A percentile compares a stretch with the other conserved stretches of the same genome.
Conservation (phyloP, 1,140 invertebrate species). For the Caerostris darwini region DNA sequence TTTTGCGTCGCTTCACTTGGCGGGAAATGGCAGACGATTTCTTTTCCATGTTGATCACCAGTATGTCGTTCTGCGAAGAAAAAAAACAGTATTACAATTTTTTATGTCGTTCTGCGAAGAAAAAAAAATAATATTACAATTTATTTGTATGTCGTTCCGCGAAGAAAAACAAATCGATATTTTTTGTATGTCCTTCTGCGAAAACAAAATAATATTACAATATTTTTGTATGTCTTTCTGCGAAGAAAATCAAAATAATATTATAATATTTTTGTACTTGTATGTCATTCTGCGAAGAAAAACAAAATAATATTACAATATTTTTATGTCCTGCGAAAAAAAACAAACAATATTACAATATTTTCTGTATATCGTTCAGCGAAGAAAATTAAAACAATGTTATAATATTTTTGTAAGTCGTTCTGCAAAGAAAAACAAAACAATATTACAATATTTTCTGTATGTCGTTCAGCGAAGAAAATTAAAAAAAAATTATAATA, state of each 20-base stretch:
- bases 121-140: too few relatives aligned
- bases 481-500: too few relatives aligned
- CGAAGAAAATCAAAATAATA: too few relatives aligned
- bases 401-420: too few relatives aligned
- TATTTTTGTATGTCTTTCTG: too few relatives aligned
- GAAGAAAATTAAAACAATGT: too few relatives aligned
- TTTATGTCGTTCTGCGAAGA: too few relatives aligned
- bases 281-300: conserved; percentile 16
- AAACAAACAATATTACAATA: too few relatives aligned
- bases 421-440: neutral
- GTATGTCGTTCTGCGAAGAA: conserved; percentile 19
- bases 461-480: neutral
- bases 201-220: neutral
- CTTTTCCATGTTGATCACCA: conserved; percentile 81
- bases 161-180: neutral
- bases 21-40: conserved; percentile 77
- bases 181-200: neutral
- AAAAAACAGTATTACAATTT: neutral
- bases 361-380: neutral
- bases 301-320: neutral
- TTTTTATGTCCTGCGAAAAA: too few relatives aligned
- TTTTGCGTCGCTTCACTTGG: conserved; percentile 83
- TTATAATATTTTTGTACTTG: neutral
- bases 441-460: neutral
- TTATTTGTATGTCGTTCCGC: neutral